Base-by-base conservation (phyloP, 2,113 vertebrate genomes). In the Struthio camelus region DNA sequence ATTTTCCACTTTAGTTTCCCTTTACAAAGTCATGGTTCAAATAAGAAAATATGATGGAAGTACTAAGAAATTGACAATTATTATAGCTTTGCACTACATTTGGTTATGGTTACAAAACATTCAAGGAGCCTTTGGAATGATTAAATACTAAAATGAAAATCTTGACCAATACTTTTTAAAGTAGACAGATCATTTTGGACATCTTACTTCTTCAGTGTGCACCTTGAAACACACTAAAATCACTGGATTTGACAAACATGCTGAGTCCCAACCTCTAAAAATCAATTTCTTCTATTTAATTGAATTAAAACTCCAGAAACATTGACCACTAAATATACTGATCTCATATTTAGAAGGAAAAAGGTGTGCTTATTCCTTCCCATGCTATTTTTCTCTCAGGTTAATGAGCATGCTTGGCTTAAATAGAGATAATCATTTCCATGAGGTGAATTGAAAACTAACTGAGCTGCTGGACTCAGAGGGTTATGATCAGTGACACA, bases 231-330 rank as follows among this genome's bases (percentile, higher is more conserved):
- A 73, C 36, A 65, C 44, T 70, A 50, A 89, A 90, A 71, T 59
- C 80, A 73, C 36, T 81, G 14, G 30, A 78, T 90, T 86, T 85
- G 51, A 84, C 42, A 83, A 90, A 64, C 15, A 3, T 78, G 61
- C 59, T 86, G 84, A 22, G 34, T 75, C 59, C 14, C 16, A 75
- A 36, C 7, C 50, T 90, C 86, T 88, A 30, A 80, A 94, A 80
- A 75, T 86, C 69, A 79, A 89, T 96, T 94, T 2, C 30, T 83
- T 88, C 93, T 69, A 75, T 84, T 86, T 54, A 89, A 46, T 46
- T 36, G 3, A 84, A 71, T 89, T 92, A 92, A 90, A 84, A 40
- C 44, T 75, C 34, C 46, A 78, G 80, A 91, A 94, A 48, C 17
- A n/a, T 15, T 81, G 84, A 65, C 56, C 0, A 0, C 59, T 89